phyloP scores from a whole-genome alignment of 2,888 invertebrate species.

The Eumacrocentrus americanus region DNA sequence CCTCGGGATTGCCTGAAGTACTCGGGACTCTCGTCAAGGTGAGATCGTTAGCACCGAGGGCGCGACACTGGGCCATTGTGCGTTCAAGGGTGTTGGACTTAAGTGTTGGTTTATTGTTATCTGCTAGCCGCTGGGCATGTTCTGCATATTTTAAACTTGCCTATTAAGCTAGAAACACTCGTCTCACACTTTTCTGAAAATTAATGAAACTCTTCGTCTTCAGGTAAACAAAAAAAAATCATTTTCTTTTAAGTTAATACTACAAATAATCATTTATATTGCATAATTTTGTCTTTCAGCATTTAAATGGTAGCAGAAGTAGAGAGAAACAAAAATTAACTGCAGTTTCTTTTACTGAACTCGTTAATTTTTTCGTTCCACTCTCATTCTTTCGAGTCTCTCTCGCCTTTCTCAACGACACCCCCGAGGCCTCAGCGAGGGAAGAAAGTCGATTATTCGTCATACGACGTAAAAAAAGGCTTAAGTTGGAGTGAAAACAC shows the following conservation, averaged over 20 bases:
- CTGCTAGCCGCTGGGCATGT: conserved; percentile 57
- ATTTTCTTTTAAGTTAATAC: no score
- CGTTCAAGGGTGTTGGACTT: conserved; percentile 46
- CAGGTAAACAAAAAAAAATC: conserved; percentile 1
- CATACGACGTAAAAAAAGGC: conserved; percentile 46
- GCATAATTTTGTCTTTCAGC: no score
- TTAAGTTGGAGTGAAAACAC: conserved; percentile 21
- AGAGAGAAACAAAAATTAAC: no score
- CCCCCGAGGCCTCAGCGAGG: conserved; percentile 43
- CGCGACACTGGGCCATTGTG: conserved; percentile 55
- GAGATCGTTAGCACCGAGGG: conserved; percentile 58
- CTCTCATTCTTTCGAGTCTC: conserved; percentile 45
- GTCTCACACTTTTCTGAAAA: no score
- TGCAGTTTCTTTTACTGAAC: conserved; percentile 35
- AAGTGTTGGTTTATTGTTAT: conserved; percentile 61
- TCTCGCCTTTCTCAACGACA: conserved; percentile 44
- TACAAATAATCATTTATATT: no score
- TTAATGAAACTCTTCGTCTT: no score
- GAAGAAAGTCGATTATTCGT: conserved; percentile 45
- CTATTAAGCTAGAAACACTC: conserved; percentile 46
- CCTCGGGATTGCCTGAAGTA: conserved; percentile 25
- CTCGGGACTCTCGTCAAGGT: conserved; percentile 40
- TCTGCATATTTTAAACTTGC: conserved; percentile 47
- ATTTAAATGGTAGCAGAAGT: no score
- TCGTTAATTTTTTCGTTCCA: conserved; percentile 57